Base-by-base conservation (phyloP, 2,113 vertebrate genomes). In the Bolborhynchus lineola region DNA sequence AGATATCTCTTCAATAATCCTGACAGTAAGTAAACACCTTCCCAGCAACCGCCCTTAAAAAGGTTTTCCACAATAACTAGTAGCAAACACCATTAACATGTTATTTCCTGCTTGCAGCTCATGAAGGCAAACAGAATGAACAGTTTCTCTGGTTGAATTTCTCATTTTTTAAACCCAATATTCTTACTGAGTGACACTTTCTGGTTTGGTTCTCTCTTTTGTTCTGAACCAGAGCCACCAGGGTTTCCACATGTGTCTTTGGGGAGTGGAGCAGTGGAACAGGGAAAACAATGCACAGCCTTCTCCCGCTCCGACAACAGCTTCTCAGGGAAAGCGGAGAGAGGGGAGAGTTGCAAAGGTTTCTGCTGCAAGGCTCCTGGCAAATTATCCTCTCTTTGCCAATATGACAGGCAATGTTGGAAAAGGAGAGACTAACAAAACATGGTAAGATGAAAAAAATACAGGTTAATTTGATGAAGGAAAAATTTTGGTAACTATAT, bases 41-140 rank as follows among this genome's bases (percentile, higher is more conserved):
- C 72, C 31, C 12, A 50, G 8, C 3, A 26, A 4, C 26, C 24
- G 13, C 24, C 59, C 28, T 65, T 20, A 24, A 53, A 62, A 25
- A 15, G 3, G 1, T 0, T 21, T 37, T 42, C 18, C n/a, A 25
- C 15, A 13, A 16, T 16, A 75, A 39, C n/a, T 5, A 10, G 24
- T 20, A 41, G 35, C 53, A 71, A 82, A 39, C 3, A 18, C 16
- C 20, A 5, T 2, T 11, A 55, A 44, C 3, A 1, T 23, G 64
- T 44, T 39, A 9, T 62, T 77, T 70, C 10, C 60, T 75, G 46
- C 44, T 57, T 67, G 28, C 8, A 44, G 53, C 17, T 19, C 18
- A 20, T 59, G 23, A 47, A 42, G 23, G 10, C 5, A n/a, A 67
- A 59, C 6, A 60, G 57, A 87, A 79, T 4, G 2, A 84, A 41